phyloP scores from a whole-genome alignment of 2,888 invertebrate species.

The Drosophila pseudotakahashii region DNA sequence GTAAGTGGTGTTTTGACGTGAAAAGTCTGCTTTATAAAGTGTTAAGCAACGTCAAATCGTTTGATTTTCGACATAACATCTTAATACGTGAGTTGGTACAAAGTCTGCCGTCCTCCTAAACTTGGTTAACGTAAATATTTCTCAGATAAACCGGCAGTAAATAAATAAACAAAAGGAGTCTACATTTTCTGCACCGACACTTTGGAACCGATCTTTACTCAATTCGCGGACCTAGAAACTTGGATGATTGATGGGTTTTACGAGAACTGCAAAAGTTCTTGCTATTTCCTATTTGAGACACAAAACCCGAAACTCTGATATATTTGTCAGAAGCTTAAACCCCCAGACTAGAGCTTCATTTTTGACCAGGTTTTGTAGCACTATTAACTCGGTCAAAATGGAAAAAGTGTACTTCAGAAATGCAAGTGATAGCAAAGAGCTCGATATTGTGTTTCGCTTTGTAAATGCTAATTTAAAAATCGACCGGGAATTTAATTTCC shows the following conservation, averaged over 20 bases:
- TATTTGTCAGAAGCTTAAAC: not conserved
- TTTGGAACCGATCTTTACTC: not conserved
- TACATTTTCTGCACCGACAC: not conserved
- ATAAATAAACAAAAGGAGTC: not conserved
- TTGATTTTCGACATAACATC: not conserved
- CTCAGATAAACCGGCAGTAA: not conserved
- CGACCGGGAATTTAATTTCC: constrained; percentile 90
- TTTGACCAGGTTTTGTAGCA: not conserved
- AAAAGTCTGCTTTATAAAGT: not conserved
- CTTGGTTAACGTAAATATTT: not conserved
- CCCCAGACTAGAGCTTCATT: not conserved
- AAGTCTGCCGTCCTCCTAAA: too few species aligned
- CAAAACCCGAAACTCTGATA: not conserved
- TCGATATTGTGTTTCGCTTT: constrained; percentile 87
- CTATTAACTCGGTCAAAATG: constrained; percentile 82
- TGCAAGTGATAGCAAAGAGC: constrained; percentile 78
- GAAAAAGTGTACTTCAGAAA: constrained; percentile 87
- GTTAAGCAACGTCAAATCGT: not conserved
- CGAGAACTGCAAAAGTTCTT: not conserved
- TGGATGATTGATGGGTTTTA: constrained; percentile 3
- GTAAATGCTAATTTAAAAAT: constrained; percentile 84
- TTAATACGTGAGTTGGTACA: not conserved
- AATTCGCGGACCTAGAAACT: not conserved
- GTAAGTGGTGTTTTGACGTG: not conserved
- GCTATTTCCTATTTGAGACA: not conserved